Evolutionary conservation across 30 jellyfish, hydroid and myxozoan species (phyloP), one percentile per base, ranked within the genome.

Genomic region (Cassiopea andromeda): DNA sequence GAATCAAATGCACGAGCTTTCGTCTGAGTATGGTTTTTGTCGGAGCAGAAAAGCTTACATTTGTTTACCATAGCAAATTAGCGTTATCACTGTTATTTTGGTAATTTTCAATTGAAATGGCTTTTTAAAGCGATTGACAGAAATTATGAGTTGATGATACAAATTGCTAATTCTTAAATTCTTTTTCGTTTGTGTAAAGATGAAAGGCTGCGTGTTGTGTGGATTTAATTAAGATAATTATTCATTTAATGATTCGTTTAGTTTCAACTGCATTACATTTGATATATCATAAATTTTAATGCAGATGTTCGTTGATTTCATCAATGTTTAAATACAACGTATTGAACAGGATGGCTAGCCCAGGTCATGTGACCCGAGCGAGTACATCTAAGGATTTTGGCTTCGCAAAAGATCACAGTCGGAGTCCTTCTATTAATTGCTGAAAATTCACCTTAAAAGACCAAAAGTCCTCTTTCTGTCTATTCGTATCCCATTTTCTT

Each of bases 171-270:
- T 44, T 75, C 83, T 58, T 16, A 75, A 72, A 75, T 75, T 75
- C 68, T 75, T 75, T 75, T 75, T 6, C 18, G 69, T 4, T 44
- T 7, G 3, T 2, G 69, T 43, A 75, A 38, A 75, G 83, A 75
- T 75, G 83, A 75, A 75, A 75, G 83, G 83, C 67, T 75, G 61
- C 83, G 83, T 75, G 60, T 75, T 75, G 47, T 75, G 69, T 75
- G 61, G 64, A 44, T 46, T 45, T 44, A 75, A 75, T 75, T 75
- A 75, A 16, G 83, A 58, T 58, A 75, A 58, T 45, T 43, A 1
- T 38, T 44, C 69, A 4, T 75, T 75, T 7, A 16, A 46, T 64
- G 38, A 64, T 64, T 64, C 27, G 43, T 14, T 64, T 4, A 14
- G 15, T 64, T 64, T 14, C 73, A 64, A 64, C 27, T 64, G 43